These are phyloP conservation scores for Psephotus haematonotus DNA, from an alignment of 2,113 vertebrate genomes.

Conservation along the genomic window DNA sequence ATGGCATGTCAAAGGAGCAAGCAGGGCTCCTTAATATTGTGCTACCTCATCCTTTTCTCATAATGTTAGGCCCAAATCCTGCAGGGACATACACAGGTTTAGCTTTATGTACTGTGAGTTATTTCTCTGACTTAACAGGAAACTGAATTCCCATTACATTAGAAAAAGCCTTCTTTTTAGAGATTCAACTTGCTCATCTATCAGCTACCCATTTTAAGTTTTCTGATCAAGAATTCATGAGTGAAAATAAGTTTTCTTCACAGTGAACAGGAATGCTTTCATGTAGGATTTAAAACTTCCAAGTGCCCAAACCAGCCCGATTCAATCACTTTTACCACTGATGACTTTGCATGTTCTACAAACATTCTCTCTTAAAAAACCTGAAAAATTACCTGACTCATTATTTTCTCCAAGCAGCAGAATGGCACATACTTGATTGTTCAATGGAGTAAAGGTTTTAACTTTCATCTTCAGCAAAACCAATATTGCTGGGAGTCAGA, in stretches of 20 bases:
- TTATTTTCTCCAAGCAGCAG: not conserved
- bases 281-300: not conserved
- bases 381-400: not conserved
- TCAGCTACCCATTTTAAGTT: not conserved
- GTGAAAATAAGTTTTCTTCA: not conserved
- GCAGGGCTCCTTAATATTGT: not conserved
- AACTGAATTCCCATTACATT: not conserved
- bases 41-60: not conserved
- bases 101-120: not conserved
- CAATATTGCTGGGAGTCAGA: not conserved
- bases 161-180: not conserved
- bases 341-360: not conserved
- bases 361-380: not conserved
- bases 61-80: not conserved
- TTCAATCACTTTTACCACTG: not conserved
- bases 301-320: not conserved
- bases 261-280: not conserved
- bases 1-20: not conserved
- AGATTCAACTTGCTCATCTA: not conserved
- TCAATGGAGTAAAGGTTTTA: not conserved
- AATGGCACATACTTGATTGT: not conserved
- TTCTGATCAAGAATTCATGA: not conserved
- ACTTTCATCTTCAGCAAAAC: not conserved
- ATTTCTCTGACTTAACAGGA: not conserved
- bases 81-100: not conserved